Base-by-base conservation (phyloP, 2,113 vertebrate genomes). In the Archocentrus centrarchus region DNA sequence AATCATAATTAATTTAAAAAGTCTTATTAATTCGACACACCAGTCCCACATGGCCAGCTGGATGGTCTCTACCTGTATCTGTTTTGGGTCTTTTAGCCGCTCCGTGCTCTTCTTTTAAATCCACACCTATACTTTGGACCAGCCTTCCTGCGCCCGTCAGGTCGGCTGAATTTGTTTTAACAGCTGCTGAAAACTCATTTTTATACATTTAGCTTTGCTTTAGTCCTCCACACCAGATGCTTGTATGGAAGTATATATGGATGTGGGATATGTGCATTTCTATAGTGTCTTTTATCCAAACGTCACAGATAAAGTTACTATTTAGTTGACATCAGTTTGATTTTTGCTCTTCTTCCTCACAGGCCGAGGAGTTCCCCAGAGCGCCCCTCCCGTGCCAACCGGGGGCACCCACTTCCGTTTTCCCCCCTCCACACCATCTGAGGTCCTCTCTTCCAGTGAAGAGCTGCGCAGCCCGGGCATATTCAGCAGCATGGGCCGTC, bases 291-390 rank as follows among this genome's bases (percentile, higher is more conserved):
- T 39, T 39, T 39, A 10, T 10, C 37, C 37, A 39, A 35, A 6
- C 32, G 6, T 35, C 32, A 35, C 35, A 35, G 35, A 35, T 35
- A 35, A 30, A 30, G 35, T 7, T 35, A 35, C 6, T 7, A 7
- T 35, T 35, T 7, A 35, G 35, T 35, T 35, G 32, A 35, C 6
- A 1, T 35, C 6, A 7, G 35, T 35, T 35, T 35, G 37, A 68
- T 11, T 68, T 68, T 68, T 68, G 41, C 41, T 0, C 4, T 11
- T 39, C n/a, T 68, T 1, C 47, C 11, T 22, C 59, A 0, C 90
- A 98, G 97, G 97, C 73, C 96, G 97, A 13, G 96, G 96, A 0
- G 96, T 98, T 60, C 97, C 97, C 15, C 97, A 98, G 91, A 98
- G 97, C 0, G 97, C 97, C 50, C 97, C 97, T 0, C 97, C 97